A percentile compares a stretch with the other conserved stretches of the same genome.
These are phyloP conservation scores for Momotus momota DNA, from an alignment of 2,797 vertebrate genomes.

Conservation along the genomic window DNA sequence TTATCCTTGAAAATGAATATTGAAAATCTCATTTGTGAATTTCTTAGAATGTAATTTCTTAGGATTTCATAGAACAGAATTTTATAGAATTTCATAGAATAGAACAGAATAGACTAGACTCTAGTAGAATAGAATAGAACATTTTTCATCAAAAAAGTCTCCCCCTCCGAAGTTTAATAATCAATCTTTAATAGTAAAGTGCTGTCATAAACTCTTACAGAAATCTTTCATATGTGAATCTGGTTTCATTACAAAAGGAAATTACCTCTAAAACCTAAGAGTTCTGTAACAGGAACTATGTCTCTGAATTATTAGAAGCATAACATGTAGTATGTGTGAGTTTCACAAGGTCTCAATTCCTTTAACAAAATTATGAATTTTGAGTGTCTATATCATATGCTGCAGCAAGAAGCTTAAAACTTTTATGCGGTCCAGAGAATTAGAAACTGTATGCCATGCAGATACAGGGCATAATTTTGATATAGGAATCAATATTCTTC, in stretches of 20 bases:
- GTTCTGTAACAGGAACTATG: neutral
- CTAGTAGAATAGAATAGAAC: neutral
- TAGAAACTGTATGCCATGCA: neutral
- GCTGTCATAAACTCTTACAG: neutral
- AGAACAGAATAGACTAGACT: too few relatives aligned
- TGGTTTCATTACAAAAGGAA: neutral
- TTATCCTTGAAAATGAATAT: neutral
- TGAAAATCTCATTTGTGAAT: neutral
- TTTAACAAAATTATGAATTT: neutral
- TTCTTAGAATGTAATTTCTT: neutral
- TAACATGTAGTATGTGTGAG: neutral
- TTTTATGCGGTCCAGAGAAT: neutral
- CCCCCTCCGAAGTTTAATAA: neutral
- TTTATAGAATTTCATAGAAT: neutral
- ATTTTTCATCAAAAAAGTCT: neutral
- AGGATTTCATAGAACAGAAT: too few relatives aligned
- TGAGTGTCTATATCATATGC: neutral
- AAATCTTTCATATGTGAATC: neutral
- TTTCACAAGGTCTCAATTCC: neutral
- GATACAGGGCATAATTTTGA: neutral
- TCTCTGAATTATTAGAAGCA: neutral
- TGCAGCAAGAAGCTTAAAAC: neutral
- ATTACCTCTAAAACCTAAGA: neutral
- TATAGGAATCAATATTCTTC: neutral
- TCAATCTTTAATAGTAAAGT: neutral